Base-by-base conservation (phyloP, 2,113 vertebrate genomes). In the Mixornis gularis region DNA sequence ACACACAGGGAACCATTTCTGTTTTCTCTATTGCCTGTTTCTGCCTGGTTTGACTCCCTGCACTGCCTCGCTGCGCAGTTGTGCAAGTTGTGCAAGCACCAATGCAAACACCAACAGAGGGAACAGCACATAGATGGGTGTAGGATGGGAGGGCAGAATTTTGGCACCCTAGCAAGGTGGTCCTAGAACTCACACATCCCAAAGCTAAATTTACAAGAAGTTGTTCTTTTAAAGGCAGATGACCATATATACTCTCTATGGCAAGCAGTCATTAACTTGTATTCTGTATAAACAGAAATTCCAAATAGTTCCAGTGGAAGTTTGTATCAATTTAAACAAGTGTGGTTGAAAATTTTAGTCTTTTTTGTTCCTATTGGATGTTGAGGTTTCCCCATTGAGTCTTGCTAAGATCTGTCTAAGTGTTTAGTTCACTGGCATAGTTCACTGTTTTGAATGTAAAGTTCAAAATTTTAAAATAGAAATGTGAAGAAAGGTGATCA, bases 11-110 rank as follows among this genome's bases (percentile, higher is more conserved):
- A 65, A 27, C 18, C 30, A 2, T 32, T 93, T 70, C 25, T 86
- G 5, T 24, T 72, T 56, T 40, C 51, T 48, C 9, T 52, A 0
- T 46, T 68, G 17, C 44, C 49, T 0, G 0, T 87, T 85, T 74
- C 44, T 59, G 66, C 8, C 56, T 63, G 48, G 11, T 74, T 69
- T 87, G 52, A 13, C 10, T 66, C 41, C 38, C 22, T 25, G 46
- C n/a, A 2, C 10, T 32, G 52, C 48, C 55, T 43, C 0, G 0
- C 34, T 66, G 41, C 32, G 32, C 6, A 1, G 29, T 6, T 51
- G 41, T 56, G 51, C 0, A 0, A 1, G 29, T 6, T 51, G 41
- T 56, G 51, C 0, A 0, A 65, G 44, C 63, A 88, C 24, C 21
- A n/a, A 2, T 29, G 18, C 30, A 51, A 26, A 58, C 0, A 4